A percentile compares a stretch with the other conserved stretches of the same genome.
These are phyloP conservation scores for Drosophila jambulina DNA, from an alignment of 1,140 invertebrate genomes.

Conservation along the genomic window DNA sequence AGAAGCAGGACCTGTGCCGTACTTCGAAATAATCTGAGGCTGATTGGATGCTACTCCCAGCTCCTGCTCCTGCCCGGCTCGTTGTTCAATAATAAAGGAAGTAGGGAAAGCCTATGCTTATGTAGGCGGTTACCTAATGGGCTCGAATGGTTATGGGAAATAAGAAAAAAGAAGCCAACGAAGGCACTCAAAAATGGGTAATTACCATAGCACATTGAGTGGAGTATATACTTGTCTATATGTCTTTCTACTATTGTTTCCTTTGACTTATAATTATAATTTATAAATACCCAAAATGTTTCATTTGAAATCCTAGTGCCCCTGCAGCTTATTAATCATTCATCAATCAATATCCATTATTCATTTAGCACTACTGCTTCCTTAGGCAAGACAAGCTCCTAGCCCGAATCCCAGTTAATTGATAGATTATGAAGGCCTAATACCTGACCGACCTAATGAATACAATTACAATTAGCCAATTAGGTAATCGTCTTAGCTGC, in stretches of 20 bases:
- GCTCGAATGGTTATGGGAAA: neutral
- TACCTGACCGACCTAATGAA: constrained; percentile 35
- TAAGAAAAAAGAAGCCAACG: neutral
- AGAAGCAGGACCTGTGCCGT: constrained; percentile 1
- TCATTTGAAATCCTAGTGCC: neutral
- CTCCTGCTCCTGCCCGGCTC: too few relatives aligned
- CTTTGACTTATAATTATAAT: too few relatives aligned
- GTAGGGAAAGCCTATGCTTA: neutral
- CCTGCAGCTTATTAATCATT: neutral
- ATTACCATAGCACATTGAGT: neutral
- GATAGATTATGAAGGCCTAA: constrained; percentile 47
- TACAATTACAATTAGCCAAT: constrained; percentile 48
- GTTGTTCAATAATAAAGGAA: neutral
- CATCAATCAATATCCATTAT: constrained; percentile 7
- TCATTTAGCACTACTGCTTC: neutral
- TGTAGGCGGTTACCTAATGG: constrained; percentile 11
- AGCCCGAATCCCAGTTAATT: constrained; percentile 29
- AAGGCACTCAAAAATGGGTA: neutral
- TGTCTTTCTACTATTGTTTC: too few relatives aligned
- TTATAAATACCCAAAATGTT: too few relatives aligned
- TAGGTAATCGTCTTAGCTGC: constrained; percentile 40
- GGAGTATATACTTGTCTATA: too few relatives aligned
- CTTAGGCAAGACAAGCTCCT: neutral
- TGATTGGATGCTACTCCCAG: constrained; percentile 26
- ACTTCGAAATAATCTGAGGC: constrained; percentile 16